Base-by-base conservation (phyloP, 30 jellyfish, hydroid and myxozoan genomes). In the Catostylus mosaicus region DNA sequence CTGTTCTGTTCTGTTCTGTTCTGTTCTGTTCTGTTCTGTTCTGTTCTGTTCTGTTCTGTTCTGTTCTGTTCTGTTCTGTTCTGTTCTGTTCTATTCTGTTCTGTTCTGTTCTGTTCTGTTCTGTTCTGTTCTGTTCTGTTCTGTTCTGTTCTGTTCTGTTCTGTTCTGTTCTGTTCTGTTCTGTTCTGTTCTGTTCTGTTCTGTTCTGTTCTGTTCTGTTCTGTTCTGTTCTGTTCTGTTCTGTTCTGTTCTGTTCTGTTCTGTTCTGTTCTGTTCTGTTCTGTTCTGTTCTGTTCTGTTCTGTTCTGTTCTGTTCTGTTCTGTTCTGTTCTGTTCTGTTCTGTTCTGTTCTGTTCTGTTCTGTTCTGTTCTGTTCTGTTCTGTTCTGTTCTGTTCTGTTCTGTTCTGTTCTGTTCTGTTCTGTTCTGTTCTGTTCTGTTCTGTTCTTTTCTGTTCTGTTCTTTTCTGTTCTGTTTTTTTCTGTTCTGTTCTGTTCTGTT, bases 21-120 rank as follows among this genome's bases (percentile, higher is more conserved):
- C 71, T 57, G 71, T 57, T 57, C 71, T 57, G 71, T 57, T 57
- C 71, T 57, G 71, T 57, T 57, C 71, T 57, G 71, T 57, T 57
- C 71, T 57, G 71, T 57, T 57, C 71, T 57, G 71, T 57, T 57
- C 71, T 57, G 71, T 57, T 57, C 71, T 57, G 71, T 57, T 57
- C 71, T 57, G 71, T 57, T 57, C 71, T 57, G 71, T 23, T 23
- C 71, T 57, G 71, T 23, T 23, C 71, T 57, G 71, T 57, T 23
- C 71, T 57, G 71, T 57, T 57, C 23, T 11, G 7, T 57, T 23
- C 23, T 11, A 10, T 57, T 23, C 30, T 30, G 71, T 57, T 57
- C 71, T 24, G 71, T 57, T 57, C 71, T 24, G 71, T 57, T 16
- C 30, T 24, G 30, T 57, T 16, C 30, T 24, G 30, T 57, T 16